Base-by-base conservation (phyloP, 2,113 vertebrate species). In the Tringa solitaria region DNA sequence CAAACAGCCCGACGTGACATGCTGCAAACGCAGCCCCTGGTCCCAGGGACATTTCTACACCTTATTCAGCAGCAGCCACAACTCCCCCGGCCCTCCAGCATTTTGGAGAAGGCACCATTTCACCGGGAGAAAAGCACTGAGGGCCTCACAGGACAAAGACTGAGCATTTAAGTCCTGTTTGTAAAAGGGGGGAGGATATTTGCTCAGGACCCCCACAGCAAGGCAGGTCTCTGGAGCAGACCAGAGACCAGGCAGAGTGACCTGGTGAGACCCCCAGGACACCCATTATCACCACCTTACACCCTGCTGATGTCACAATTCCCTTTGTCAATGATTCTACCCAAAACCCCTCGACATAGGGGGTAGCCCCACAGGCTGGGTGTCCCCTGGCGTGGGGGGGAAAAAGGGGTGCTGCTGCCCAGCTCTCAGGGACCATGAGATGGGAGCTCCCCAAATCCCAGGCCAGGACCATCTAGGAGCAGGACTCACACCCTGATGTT, bases 1-100 rank as follows among this genome's bases (percentile, higher is more conserved):
- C 0, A 0, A 30, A 48, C 10, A n/a, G 12, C 41, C 20, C 0
- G 0, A 37, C 0, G 0, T 9, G 12, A 16, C 12, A 0, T 0
- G 0, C 50, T 48, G 50, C n/a, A 18, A 21, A 64, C 0, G 0
- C 1, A 1, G 30, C 24, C n/a, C n/a, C 39, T n/a, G n/a, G 24
- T 73, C 43, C 74, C 22, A 43, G 20, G 5, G 33, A 26, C 20
- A 11, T 28, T 26, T 56, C 64, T 23, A 26, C 6, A 4, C 6
- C 0, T 30, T 33, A 19, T 8, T 37, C 50, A 60, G 70, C 37
- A 11, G 45, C 4, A 1, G 50, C 24, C 28, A n/a, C 41, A 32
- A 27, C 13, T 23, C 14, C 45, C 11, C 10, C 15, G 1, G 3
- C 24, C 24, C n/a, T 26, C 30, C 26, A 22, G 9, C 5, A 3